phyloP scores from a whole-genome alignment of 2,888 invertebrate species.

The Coleophora flavipennella region DNA sequence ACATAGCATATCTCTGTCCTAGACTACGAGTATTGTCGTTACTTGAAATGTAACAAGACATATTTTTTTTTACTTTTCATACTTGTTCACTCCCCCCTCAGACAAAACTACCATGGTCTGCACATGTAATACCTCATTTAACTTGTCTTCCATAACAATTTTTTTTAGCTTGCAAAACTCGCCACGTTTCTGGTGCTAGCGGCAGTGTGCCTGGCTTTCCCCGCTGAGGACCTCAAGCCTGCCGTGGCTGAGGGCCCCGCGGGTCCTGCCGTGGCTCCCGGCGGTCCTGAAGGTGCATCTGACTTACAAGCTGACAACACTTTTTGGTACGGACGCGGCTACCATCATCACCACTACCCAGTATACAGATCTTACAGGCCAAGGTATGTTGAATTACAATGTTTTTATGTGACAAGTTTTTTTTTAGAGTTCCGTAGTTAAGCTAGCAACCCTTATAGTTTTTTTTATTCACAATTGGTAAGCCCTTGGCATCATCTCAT shows the following conservation, averaged over 20 bases:
- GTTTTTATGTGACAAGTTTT: constrained; percentile 4
- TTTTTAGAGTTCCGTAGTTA: neutral
- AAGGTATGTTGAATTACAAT: constrained; percentile 5
- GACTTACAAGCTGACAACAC: constrained; percentile 22
- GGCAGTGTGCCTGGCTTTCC: constrained; percentile 10
- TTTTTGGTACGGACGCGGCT: constrained; percentile 12
- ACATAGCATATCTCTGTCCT: too few species aligned
- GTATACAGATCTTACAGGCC: constrained; percentile 9
- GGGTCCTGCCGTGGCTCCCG: neutral
- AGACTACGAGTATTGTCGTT: too few species aligned
- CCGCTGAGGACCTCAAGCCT: constrained; percentile 4
- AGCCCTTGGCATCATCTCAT: too few species aligned
- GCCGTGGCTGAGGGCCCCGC: constrained; percentile 1
- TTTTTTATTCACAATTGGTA: too few species aligned
- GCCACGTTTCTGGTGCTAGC: constrained; percentile 3
- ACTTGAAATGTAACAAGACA: too few species aligned
- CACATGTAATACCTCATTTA: too few species aligned
- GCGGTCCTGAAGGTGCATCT: constrained; percentile 3
- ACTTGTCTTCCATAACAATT: neutral
- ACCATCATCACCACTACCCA: constrained; percentile 4
- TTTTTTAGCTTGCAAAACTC: constrained; percentile 7
- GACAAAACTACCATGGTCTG: too few species aligned
- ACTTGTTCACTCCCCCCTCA: too few species aligned
- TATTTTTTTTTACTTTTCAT: too few species aligned
- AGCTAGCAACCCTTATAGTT: too few species aligned